Conservation (phyloP, 1,140 invertebrate species). For the Aphidius ervi region DNA sequence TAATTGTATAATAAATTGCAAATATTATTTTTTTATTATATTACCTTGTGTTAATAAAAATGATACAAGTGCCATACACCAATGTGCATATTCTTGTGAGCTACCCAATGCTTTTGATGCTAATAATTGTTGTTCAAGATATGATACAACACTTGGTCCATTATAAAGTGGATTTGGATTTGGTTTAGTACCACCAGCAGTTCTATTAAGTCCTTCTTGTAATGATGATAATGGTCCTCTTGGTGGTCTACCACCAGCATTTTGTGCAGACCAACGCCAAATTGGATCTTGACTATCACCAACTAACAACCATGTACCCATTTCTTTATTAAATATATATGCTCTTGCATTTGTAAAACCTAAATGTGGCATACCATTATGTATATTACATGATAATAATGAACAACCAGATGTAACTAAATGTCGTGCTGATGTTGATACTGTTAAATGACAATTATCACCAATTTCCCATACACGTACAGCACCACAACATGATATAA, state of each 20-base stretch:
- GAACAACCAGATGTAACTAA: constrained; percentile 43
- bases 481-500: constrained; percentile 48
- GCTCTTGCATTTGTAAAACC: constrained; percentile 48
- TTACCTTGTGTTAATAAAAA: constrained; percentile 75
- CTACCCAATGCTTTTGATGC: constrained; percentile 67
- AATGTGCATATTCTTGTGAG: constrained; percentile 71
- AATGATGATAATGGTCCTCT: constrained; percentile 45
- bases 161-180: constrained; percentile 44
- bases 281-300: constrained; percentile 53
- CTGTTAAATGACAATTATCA: constrained; percentile 41
- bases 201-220: constrained; percentile 45
- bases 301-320: constrained; percentile 46
- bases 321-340: constrained; percentile 50
- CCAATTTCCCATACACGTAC: constrained; percentile 51
- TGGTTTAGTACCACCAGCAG: constrained; percentile 37
- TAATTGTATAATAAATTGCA: background rate
- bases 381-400: constrained; percentile 42
- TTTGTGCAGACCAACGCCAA: constrained; percentile 49
- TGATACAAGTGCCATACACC: constrained; percentile 69
- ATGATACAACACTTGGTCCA: constrained; percentile 56
- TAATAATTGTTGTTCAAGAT: constrained; percentile 73
- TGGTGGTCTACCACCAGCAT: constrained; percentile 34
- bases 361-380: constrained; percentile 50
- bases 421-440: constrained; percentile 47
- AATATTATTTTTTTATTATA: constrained; percentile 10